These are phyloP conservation scores for Champsocephalus gunnari DNA, from an alignment of 2,797 vertebrate genomes.

Conservation along the genomic window DNA sequence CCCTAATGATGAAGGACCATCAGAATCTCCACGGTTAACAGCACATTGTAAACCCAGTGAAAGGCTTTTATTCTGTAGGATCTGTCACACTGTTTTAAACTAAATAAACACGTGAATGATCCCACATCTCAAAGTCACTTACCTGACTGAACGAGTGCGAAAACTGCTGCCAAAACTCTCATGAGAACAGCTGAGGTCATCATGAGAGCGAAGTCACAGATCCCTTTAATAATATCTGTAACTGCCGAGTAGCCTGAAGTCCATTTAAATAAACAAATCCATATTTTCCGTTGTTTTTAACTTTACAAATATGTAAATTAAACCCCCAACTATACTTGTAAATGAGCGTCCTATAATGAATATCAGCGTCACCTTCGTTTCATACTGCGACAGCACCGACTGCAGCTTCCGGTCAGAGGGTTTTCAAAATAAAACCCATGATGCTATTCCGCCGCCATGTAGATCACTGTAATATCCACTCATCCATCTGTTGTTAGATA, in stretches of 20 bases:
- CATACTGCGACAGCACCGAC: background rate
- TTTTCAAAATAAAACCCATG: constrained; percentile 47
- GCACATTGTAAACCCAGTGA: background rate
- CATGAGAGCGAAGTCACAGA: background rate
- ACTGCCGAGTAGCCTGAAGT: background rate
- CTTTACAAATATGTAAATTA: background rate
- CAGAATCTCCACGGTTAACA: background rate
- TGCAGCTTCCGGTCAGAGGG: accelerated
- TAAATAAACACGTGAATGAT: background rate
- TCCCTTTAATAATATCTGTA: too few relatives aligned
- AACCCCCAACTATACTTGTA: background rate
- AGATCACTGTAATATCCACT: accelerated
- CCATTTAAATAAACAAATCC: background rate
- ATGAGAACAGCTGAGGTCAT: constrained; percentile 9
- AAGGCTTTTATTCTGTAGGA: too few relatives aligned
- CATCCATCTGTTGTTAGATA: too few relatives aligned
- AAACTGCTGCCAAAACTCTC: background rate
- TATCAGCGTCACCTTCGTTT: background rate
- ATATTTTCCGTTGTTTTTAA: background rate
- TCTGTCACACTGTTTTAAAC: background rate
- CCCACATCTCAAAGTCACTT: background rate
- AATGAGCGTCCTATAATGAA: background rate
- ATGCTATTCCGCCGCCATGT: too few relatives aligned
- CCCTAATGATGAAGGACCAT: background rate
- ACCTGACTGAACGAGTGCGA: constrained; percentile 43